Evolutionary conservation across 1,140 invertebrate genomes (phyloP).

Genomic region (Papilio xuthus): DNA sequence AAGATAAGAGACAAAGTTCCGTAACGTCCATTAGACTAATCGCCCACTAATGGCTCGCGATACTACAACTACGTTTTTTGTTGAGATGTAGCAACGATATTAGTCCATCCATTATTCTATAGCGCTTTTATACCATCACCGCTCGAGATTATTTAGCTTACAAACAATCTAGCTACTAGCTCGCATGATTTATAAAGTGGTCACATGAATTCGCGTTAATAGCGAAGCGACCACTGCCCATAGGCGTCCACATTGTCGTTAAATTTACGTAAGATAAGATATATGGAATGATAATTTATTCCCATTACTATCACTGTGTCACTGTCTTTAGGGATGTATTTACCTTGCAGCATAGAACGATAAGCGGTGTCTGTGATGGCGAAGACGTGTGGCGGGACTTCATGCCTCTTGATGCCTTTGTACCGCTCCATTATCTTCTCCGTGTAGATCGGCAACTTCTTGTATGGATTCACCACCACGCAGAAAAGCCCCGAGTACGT

Average conservation of each 20-base stretch:
- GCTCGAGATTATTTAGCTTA: not conserved
- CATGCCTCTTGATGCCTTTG: constrained; percentile 99
- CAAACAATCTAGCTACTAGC: too few species aligned
- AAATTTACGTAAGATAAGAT: too few species aligned
- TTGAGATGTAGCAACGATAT: not conserved
- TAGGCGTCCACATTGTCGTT: too few species aligned
- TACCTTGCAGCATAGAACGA: constrained; percentile 99
- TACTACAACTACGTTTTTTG: constrained; percentile 1
- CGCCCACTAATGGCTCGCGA: constrained; percentile 52
- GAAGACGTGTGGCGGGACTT: constrained; percentile 99
- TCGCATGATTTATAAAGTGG: too few species aligned
- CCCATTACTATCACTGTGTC: too few species aligned
- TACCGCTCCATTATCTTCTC: constrained; percentile 99
- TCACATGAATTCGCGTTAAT: too few species aligned
- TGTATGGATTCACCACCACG: constrained; percentile 99
- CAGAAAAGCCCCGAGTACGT: constrained; percentile 99
- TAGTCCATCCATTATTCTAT: constrained; percentile 3
- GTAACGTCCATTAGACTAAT: constrained; percentile 55
- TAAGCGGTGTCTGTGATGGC: constrained; percentile 99
- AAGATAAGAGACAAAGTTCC: constrained; percentile 48
- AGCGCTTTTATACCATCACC: not conserved
- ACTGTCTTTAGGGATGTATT: constrained; percentile 46
- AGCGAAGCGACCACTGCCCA: too few species aligned
- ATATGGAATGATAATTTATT: too few species aligned
- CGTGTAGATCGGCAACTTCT: constrained; percentile 99